phyloP scores from a whole-genome alignment of 1,140 invertebrate genomes.

The Penaeus japonicus region DNA sequence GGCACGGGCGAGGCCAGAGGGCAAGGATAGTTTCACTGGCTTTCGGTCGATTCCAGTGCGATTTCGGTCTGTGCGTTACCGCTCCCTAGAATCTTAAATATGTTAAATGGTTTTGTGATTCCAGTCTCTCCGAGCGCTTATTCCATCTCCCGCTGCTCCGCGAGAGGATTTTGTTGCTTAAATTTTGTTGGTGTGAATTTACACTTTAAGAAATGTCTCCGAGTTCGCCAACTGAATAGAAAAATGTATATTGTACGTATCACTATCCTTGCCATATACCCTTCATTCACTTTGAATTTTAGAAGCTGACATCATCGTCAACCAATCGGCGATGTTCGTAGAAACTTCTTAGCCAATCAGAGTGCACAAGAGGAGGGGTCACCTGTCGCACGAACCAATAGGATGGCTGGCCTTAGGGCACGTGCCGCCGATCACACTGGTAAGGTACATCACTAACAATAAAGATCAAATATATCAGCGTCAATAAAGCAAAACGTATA shows the following conservation, averaged over 20 bases:
- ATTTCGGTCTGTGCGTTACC: background rate
- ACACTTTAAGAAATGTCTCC: background rate
- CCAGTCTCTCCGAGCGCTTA: too few relatives aligned
- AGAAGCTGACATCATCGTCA: constrained; percentile 27
- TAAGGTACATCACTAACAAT: background rate
- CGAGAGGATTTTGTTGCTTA: too few relatives aligned
- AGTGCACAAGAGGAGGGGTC: constrained; percentile 9
- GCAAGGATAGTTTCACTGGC: background rate
- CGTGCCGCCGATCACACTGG: background rate
- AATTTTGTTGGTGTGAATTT: background rate
- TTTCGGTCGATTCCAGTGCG: background rate
- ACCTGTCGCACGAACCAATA: background rate
- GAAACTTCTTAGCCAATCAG: background rate
- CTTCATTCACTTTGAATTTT: constrained; percentile 15
- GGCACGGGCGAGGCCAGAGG: background rate
- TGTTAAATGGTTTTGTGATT: too few relatives aligned
- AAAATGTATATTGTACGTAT: background rate
- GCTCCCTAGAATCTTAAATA: background rate
- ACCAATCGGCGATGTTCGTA: background rate
- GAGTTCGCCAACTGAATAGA: background rate
- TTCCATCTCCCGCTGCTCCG: too few relatives aligned
- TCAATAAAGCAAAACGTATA: too few relatives aligned
- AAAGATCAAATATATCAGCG: background rate
- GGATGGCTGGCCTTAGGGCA: background rate
- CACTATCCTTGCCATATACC: background rate